Base-by-base conservation (phyloP, 2,888 invertebrate genomes). In the Drosophila flavopinicola region DNA sequence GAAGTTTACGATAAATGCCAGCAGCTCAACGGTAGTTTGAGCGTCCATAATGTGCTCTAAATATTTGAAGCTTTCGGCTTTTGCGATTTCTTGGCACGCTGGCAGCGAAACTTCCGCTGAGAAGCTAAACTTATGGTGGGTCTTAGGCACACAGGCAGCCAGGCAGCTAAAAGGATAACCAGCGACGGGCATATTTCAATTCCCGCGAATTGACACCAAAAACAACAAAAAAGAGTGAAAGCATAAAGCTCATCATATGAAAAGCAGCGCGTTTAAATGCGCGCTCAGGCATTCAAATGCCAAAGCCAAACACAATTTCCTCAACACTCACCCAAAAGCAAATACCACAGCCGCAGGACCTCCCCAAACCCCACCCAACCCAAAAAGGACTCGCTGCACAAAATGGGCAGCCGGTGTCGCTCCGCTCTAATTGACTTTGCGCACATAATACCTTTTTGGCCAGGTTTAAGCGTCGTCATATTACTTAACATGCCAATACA, bases 1-100 rank as follows among this genome's bases (percentile, higher is more conserved):
- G 79, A 87, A 85, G 87, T 83, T 83, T 85, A 87, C 87, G 83
- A 83, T 87, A 87, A 83, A 87, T 83, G 87, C 86, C 73, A 45
- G 65, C 68, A 72, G 68, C 73, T 58, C 65, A 64, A 69, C 53
- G 71, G 68, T 74, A 73, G 78, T 75, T 78, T 60, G 61, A 64
- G 60, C 58, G 42, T 42, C 68, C 66, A 70, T 70, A 73, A 80
- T 79, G 82, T 67, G 69, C 78, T 69, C 69, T 63, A 78, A 85
- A 80, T 80, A 80, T 85, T 80, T 82, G 51, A 75, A 75, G 63
- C 51, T 59, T 61, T 59, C 45, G 24, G 42, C 24, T 33, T 48
- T 44, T 66, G 54, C 66, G 61, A 35, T 61, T 66, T 64, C 60
- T 66, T 53, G 48, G 29, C 17, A n/a, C n/a, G 37, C 25, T 48